These are phyloP conservation scores for Sialis lutaria DNA, from an alignment of 2,888 invertebrate species.

Conservation along the genomic window DNA sequence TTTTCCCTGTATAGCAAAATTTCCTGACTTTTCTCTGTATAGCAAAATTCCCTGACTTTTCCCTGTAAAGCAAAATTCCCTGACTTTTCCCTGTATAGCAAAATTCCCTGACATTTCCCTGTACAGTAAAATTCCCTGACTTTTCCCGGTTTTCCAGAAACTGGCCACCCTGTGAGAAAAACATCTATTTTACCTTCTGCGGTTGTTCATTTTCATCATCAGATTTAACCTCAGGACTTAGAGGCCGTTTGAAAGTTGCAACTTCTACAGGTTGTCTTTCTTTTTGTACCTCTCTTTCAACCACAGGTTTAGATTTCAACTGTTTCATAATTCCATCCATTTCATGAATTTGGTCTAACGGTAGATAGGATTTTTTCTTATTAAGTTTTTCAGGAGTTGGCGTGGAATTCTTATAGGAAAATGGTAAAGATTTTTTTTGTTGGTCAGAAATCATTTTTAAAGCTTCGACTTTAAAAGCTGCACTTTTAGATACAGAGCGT, in stretches of 20 bases:
- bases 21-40: too few species aligned
- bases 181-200: too few species aligned
- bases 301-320: not conserved
- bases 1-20: too few species aligned
- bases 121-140: too few species aligned
- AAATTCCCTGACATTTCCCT: too few species aligned
- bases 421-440: not conserved
- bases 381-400: not conserved
- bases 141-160: too few species aligned
- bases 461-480: not conserved
- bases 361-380: not conserved
- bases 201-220: constrained; percentile 13
- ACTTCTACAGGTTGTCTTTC: not conserved
- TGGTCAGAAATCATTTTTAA: not conserved
- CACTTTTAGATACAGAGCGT: constrained; percentile 3
- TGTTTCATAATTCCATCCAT: constrained; percentile 3
- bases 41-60: too few species aligned
- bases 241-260: constrained; percentile 4
- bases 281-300: not conserved
- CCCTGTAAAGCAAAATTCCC: too few species aligned
- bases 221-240: constrained; percentile 15
- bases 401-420: too few species aligned
- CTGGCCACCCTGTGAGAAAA: too few species aligned
- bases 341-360: constrained; percentile 1
- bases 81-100: too few species aligned